Base-by-base conservation (phyloP, 2,113 vertebrate genomes). In the Salminus brasiliensis region DNA sequence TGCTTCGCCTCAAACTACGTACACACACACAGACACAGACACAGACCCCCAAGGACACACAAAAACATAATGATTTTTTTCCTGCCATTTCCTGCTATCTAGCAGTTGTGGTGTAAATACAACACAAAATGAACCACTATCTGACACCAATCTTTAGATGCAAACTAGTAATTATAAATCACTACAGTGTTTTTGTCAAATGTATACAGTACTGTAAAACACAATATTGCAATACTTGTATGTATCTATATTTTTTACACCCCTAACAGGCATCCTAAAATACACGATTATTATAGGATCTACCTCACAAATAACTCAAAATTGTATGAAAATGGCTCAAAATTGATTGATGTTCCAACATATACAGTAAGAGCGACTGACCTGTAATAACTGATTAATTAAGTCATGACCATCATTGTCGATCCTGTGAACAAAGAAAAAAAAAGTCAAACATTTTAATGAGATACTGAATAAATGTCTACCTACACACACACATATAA, bases 391-490 rank as follows among this genome's bases (percentile, higher is more conserved):
- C 88, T 94, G 86, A 72, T 91, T 91, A 13, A 97, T 90, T 84
- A 97, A 90, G 79, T 95, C 92, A 43, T 94, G 94, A 52, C 95
- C 96, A 0, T 97, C 95, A 0, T 72, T 95, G 89, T 97, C 95
- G 92, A 97, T 94, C 91, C 96, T 97, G 93, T 77, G 55, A 69
- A 82, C 76, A 80, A 62, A 79, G 73, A 85, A 10, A 55, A 15
- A 27, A 62, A 27, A 47, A 36, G 9, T 15, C 12, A 69, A 21
- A 69, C 16, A 39, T 34, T 11, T n/a, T 16, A 39, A 39, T 9
- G 12, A 10, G 32, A 25, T 39, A 29, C 23, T 36, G n/a, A 15
- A 49, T 18, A 18, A 16, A 3, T 18, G 18, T 18, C 9, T 41
- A 11, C 39, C 8, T 8, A 1, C 6, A 41, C 6, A 41, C 12